phyloP scores from a whole-genome alignment of 2,888 invertebrate species.

The Beris chalybata region DNA sequence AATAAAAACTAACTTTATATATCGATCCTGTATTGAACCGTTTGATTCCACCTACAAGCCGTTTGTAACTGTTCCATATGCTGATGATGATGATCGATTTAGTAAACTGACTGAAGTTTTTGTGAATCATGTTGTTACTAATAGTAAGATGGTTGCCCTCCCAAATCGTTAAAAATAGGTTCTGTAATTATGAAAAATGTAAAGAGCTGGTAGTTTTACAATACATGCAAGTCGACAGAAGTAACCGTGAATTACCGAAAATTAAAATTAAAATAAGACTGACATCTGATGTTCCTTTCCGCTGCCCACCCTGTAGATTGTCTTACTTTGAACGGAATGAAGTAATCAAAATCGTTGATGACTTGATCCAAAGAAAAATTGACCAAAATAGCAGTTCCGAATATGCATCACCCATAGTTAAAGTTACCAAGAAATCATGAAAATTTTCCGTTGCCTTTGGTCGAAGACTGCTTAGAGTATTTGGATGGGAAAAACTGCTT shows the following conservation, averaged over 20 bases:
- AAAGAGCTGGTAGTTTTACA: neutral
- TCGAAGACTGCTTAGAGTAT: constrained; percentile 30
- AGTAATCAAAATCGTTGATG: constrained; percentile 7
- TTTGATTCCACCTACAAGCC: constrained; percentile 7
- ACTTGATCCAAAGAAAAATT: neutral
- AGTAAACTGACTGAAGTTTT: neutral
- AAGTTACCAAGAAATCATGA: constrained; percentile 32
- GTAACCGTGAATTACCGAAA: neutral
- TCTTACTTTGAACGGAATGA: constrained; percentile 7
- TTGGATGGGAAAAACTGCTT: constrained; percentile 38
- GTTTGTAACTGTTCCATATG: constrained; percentile 2
- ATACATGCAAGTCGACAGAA: neutral
- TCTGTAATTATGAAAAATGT: no score
- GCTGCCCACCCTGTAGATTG: constrained; percentile 6
- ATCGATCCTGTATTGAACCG: constrained; percentile 2
- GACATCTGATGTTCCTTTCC: constrained; percentile 13
- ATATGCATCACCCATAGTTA: constrained; percentile 30
- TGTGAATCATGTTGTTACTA: no score
- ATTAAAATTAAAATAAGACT: constrained; percentile 8
- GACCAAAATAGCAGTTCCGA: constrained; percentile 26
- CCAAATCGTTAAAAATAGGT: no score
- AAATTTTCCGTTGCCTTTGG: constrained; percentile 25
- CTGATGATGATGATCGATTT: neutral
- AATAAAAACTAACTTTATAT: constrained; percentile 1
- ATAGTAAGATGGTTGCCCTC: no score